These are phyloP conservation scores for Cuculus canorus DNA, from an alignment of 2,797 vertebrate species.

Conservation along the genomic window DNA sequence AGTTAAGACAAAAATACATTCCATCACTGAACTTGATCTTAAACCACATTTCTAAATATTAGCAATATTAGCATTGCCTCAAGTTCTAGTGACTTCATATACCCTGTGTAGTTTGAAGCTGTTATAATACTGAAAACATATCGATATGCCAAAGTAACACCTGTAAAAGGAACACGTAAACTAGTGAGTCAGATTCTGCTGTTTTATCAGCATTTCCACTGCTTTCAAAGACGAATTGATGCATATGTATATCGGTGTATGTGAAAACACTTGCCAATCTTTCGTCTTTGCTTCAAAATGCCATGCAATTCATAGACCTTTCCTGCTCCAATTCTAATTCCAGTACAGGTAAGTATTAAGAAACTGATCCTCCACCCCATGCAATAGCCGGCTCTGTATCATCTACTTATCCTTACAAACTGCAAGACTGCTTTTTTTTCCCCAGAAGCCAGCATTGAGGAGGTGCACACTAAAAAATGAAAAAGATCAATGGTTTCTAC, in stretches of 20 bases:
- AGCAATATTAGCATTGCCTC: background rate
- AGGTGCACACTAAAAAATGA: background rate
- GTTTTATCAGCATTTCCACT: background rate
- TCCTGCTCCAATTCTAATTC: background rate
- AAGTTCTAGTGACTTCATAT: background rate
- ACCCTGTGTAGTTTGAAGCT: background rate
- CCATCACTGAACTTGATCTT: background rate
- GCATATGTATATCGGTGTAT: background rate
- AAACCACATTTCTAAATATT: background rate
- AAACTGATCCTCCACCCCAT: background rate
- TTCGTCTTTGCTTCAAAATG: background rate
- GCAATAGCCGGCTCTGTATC: background rate
- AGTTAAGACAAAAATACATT: background rate
- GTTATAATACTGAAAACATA: background rate
- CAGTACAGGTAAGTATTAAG: background rate
- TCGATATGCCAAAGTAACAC: background rate
- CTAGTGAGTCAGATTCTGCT: background rate
- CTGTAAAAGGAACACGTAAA: background rate
- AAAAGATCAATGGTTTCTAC: background rate
- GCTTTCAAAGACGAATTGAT: background rate
- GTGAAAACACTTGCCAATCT: background rate
- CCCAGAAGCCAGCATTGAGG: background rate
- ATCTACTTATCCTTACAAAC: background rate
- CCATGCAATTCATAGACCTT: background rate
- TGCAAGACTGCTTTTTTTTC: background rate